Base-by-base conservation (phyloP, 2,113 vertebrate genomes). In the Motacilla tschutschensis region DNA sequence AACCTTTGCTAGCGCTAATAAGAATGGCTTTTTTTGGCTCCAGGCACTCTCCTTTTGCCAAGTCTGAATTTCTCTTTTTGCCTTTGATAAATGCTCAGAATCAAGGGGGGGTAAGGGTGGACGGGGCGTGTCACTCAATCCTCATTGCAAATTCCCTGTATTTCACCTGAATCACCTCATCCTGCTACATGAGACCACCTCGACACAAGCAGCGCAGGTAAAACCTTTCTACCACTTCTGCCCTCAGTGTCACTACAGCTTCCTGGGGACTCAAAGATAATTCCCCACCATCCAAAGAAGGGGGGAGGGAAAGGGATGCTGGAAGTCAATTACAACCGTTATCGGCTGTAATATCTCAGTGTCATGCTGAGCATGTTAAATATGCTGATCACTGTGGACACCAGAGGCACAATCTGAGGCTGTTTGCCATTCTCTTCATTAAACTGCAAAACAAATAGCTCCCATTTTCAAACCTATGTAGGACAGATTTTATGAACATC, bases 361-460 rank as follows among this genome's bases (percentile, higher is more conserved):
- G 94, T 96, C 98, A 96, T 47, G 98, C 98, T 98, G 98, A 97
- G 98, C 96, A 95, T 95, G 97, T 97, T 98, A 97, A 98, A 98
- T 96, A 98, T 97, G 96, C 97, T 97, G 97, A 94, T 94, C 91
- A 69, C 93, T 96, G 83, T 93, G 97, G 97, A 94, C 96, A 97
- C 96, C 91, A 95, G 96, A 98, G 97, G 96, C 95, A 82, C 83
- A 95, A 94, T 92, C 91, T 93, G 85, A 93, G 97, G 95, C 96
- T 97, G 96, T 93, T 94, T 96, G 96, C 94, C 92, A 88, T 94
- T 96, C 96, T 96, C 96, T 97, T 98, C 98, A 98, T 98, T 98
- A 98, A 98, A 96, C 85, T 82, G 89, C 89, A 95, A 96, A 96
- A 96, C 92, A 96, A 97, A 96, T 90, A 94, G 91, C 83, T 95